These are phyloP conservation scores for Eupithecia tripunctaria DNA, from an alignment of 2,888 invertebrate genomes.

Conservation along the genomic window DNA sequence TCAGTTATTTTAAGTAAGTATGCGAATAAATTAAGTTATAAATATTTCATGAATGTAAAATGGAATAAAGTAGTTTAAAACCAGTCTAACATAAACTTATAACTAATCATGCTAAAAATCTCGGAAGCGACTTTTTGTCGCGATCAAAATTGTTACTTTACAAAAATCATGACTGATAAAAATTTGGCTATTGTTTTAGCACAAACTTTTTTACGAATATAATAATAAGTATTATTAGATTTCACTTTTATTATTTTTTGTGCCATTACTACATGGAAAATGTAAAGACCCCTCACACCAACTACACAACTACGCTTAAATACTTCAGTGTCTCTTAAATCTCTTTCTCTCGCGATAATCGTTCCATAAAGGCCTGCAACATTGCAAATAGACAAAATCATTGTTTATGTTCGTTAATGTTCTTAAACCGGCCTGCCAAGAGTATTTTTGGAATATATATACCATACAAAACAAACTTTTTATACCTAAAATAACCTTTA, in stretches of 20 bases:
- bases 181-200: not conserved
- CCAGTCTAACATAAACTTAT: not conserved
- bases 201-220: not conserved
- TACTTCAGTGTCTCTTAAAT: too few species aligned
- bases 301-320: too few species aligned
- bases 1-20: not conserved
- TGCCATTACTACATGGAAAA: too few species aligned
- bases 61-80: not conserved
- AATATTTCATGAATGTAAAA: not conserved
- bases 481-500: not conserved
- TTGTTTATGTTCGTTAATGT: not conserved
- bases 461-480: constrained; percentile 1
- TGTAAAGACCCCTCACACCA: too few species aligned
- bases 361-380: not conserved
- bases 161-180: not conserved
- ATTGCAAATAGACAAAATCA: not conserved
- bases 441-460: not conserved
- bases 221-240: too few species aligned
- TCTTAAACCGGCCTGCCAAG: not conserved
- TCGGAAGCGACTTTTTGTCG: not conserved
- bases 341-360: too few species aligned
- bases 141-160: not conserved
- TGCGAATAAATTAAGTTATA: not conserved
- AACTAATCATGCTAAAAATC: not conserved
- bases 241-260: too few species aligned